A percentile compares a stretch with the other conserved stretches of the same genome.
Conservation (phyloP, 2,113 vertebrate genomes). For the Takifugu flavidus region DNA sequence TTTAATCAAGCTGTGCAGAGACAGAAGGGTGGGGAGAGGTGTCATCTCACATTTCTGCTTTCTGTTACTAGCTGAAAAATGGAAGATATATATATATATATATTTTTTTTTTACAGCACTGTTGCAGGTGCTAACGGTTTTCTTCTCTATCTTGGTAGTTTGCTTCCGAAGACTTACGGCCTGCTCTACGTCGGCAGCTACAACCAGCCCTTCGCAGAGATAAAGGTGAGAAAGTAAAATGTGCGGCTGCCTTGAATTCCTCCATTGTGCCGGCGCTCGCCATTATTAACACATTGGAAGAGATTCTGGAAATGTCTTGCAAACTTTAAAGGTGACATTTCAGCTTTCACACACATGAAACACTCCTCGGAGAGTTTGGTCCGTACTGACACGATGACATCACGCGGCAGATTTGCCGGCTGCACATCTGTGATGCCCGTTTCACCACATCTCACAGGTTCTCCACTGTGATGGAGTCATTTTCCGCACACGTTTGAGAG, state of each 20-base stretch:
- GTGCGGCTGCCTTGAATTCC: constrained; percentile 34
- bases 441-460: too few relatives aligned
- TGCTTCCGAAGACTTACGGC: constrained; percentile 89
- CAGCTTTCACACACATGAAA: too few relatives aligned
- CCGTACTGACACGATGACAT: too few relatives aligned
- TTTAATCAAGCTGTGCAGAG: constrained; percentile 26
- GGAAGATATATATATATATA: constrained; percentile 19
- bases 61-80: constrained; percentile 66
- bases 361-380: too few relatives aligned
- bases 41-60: constrained; percentile 53
- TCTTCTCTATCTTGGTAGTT: constrained; percentile 77
- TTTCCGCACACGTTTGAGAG: too few relatives aligned
- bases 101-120: constrained; percentile 6
- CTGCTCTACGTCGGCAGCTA: constrained; percentile 95
- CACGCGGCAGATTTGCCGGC: too few relatives aligned
- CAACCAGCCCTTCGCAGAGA: constrained; percentile 93
- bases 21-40: constrained; percentile 54
- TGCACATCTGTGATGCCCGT: too few relatives aligned
- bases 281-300: too few relatives aligned
- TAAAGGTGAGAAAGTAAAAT: constrained; percentile 84
- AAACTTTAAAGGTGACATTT: too few relatives aligned
- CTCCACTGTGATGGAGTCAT: too few relatives aligned
- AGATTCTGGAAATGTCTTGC: too few relatives aligned
- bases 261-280: too few relatives aligned
- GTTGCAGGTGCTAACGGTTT: constrained; percentile 36